Evolutionary conservation across 2,113 vertebrate genomes (phyloP), one percentile per base, ranked within the genome.

Genomic region (Hippocampus abdominalis): DNA sequence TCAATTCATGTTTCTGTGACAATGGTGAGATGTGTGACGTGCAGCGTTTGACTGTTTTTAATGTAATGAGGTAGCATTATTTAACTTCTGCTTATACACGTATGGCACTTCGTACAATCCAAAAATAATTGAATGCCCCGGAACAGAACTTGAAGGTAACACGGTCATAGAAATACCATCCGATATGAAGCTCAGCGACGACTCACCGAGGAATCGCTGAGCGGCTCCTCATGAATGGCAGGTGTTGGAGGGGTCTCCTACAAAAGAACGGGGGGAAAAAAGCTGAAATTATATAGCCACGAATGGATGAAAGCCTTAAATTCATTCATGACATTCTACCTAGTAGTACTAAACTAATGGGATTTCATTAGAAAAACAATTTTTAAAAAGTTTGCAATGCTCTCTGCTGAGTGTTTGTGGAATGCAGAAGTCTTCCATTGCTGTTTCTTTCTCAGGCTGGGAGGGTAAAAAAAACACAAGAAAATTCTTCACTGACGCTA

Each of bases 171-270:
- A 36, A 36, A 36, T 3, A 63, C 3, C 20, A 62, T 57, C 56
- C 10, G 32, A 27, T 59, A 59, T 32, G 12, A 29, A 15, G 57
- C 40, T 44, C 42, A 63, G 66, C 5, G 70, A 76, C 76, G 78
- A 92, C 88, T 91, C 87, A 94, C 92, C 72, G 88, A 89, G 36
- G 85, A 80, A 84, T 94, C 92, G 40, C 76, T 84, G 73, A 90
- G 76, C 66, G 83, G 85, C 72, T 93, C 92, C 72, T 92, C 91
- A 0, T 92, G 80, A 84, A 93, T 93, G 74, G 91, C 88, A 64
- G 92, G 92, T 48, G 92, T 90, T 39, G 89, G 88, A 67, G 90
- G 89, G 3, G 91, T 89, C 70, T 93, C 92, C 93, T 94, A 54
- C 21, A 65, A 68, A 86, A 64, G 53, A 69, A 78, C 1, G n/a